Percentiles rank a stretch among this genome's conserved stretches.
phyloP scores from a whole-genome alignment of 2,888 invertebrate species.

The Maniola hyperantus region DNA sequence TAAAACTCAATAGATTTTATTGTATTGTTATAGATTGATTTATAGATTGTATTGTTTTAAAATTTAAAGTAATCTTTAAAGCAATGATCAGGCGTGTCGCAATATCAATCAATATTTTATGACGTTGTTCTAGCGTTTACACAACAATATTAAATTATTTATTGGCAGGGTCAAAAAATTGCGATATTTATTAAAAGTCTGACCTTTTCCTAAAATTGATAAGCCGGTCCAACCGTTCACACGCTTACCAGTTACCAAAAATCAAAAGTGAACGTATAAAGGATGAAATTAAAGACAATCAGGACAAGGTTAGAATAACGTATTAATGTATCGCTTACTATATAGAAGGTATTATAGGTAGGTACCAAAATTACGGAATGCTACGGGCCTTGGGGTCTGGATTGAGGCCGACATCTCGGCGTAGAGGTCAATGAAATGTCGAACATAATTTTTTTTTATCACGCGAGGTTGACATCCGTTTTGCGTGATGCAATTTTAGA shows the following conservation, averaged over 20 bases:
- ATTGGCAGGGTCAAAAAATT: neutral
- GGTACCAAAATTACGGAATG: constrained; percentile 8
- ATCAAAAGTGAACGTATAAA: constrained; percentile 29
- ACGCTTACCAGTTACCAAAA: constrained; percentile 27
- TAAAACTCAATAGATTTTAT: neutral
- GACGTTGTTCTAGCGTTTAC: too few relatives aligned
- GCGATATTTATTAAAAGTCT: neutral
- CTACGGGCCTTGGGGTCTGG: constrained; percentile 10
- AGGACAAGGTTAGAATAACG: constrained; percentile 34
- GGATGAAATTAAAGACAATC: constrained; percentile 33
- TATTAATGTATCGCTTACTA: constrained; percentile 12
- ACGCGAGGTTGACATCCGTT: neutral
- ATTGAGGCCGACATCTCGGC: constrained; percentile 10
- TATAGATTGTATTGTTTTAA: too few relatives aligned
- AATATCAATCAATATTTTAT: neutral
- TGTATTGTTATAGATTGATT: too few relatives aligned
- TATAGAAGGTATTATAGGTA: neutral
- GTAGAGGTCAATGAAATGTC: constrained; percentile 13
- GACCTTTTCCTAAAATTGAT: neutral
- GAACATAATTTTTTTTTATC: neutral
- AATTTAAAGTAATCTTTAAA: too few relatives aligned
- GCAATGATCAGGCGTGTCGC: neutral
- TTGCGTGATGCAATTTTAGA: neutral
- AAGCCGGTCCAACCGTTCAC: neutral
- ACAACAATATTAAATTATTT: neutral